Evolutionary conservation across 2,888 invertebrate species (phyloP).

Genomic region (Zeuzera pyrina): DNA sequence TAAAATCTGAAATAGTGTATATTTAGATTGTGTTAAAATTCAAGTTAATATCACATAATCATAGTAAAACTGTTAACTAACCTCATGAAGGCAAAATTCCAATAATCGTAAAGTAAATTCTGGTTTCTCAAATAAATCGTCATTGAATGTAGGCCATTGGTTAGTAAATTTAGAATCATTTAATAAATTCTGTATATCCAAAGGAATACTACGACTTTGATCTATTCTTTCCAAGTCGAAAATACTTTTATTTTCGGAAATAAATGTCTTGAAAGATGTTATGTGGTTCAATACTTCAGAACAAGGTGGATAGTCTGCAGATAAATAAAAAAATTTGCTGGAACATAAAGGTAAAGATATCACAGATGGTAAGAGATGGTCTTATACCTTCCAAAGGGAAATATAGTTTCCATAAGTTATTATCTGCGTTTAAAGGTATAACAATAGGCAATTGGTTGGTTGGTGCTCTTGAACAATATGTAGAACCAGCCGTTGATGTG

Average conservation of each 20-base stretch:
- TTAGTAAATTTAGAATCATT: constrained; percentile 70
- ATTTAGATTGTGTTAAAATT: background rate
- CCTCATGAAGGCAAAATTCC: constrained; percentile 87
- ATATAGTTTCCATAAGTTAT: constrained; percentile 84
- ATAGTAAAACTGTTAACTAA: constrained; percentile 21
- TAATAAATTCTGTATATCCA: constrained; percentile 72
- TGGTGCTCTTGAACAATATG: constrained; percentile 52
- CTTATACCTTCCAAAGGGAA: constrained; percentile 78
- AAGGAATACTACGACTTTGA: constrained; percentile 66
- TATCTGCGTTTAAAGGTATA: constrained; percentile 41
- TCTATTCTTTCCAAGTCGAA: constrained; percentile 74
- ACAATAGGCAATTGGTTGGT: constrained; percentile 52
- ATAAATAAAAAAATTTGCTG: constrained; percentile 6
- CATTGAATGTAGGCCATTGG: constrained; percentile 76
- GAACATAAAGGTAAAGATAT: background rate
- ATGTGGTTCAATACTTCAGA: constrained; percentile 37
- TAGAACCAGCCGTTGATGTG: constrained; percentile 33
- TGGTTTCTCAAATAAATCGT: constrained; percentile 79
- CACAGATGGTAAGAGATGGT: background rate
- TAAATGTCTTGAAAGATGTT: constrained; percentile 37
- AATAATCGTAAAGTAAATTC: constrained; percentile 78
- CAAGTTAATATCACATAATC: background rate
- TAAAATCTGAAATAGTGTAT: constrained; percentile 33
- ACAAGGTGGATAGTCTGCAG: constrained; percentile 36
- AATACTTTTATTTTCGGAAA: constrained; percentile 43